These are phyloP conservation scores for Mercenaria mercenaria DNA, from an alignment of 1,140 invertebrate species.

Conservation along the genomic window DNA sequence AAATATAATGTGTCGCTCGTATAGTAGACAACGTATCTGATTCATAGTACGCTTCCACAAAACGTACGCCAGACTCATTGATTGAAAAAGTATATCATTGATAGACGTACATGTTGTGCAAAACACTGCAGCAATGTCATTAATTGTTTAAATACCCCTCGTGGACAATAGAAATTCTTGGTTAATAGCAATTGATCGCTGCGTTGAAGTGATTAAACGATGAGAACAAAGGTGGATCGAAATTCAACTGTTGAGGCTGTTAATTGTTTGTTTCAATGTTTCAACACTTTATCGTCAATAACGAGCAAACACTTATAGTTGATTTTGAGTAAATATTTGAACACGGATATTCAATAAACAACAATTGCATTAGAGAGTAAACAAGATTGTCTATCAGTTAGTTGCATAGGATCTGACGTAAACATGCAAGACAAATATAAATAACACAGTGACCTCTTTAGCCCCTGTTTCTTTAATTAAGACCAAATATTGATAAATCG, in stretches of 20 bases:
- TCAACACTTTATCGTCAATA: neutral
- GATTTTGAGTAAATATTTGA: neutral
- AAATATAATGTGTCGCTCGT: too few relatives aligned
- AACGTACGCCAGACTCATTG: neutral
- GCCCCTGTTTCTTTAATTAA: too few relatives aligned
- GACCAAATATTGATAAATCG: too few relatives aligned
- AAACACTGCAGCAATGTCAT: neutral
- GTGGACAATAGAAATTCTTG: constrained; percentile 10
- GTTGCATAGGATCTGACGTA: neutral
- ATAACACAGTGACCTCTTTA: neutral
- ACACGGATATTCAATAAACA: constrained; percentile 2
- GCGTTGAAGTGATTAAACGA: neutral
- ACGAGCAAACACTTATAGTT: neutral
- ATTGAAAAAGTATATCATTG: neutral
- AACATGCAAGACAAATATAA: neutral
- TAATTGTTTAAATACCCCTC: constrained; percentile 21
- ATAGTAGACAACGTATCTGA: too few relatives aligned
- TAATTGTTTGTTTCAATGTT: constrained; percentile 17
- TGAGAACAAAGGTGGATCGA: constrained; percentile 27
- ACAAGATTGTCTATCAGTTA: neutral
- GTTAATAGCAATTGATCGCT: constrained; percentile 9
- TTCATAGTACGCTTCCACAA: neutral
- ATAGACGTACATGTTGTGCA: neutral
- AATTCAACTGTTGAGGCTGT: neutral
- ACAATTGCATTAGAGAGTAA: neutral